Conservation (phyloP, 2,888 invertebrate species). For the Empis livida region DNA sequence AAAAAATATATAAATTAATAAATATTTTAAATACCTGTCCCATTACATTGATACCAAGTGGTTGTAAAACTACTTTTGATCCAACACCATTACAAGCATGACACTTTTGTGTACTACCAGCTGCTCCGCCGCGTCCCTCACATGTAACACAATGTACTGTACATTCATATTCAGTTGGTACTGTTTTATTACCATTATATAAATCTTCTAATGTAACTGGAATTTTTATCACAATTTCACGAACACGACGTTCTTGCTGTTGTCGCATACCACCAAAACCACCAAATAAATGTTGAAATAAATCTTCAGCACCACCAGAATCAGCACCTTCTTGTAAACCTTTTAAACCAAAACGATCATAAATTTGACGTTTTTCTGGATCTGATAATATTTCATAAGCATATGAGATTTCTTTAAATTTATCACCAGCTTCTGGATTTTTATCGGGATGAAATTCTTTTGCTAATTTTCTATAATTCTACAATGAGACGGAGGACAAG, state of each 20-base stretch:
- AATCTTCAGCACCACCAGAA: constrained; percentile 46
- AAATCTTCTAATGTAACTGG: constrained; percentile 81
- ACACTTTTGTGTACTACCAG: constrained; percentile 54
- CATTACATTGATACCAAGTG: constrained; percentile 34
- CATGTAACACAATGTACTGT: constrained; percentile 11
- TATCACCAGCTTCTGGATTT: constrained; percentile 81
- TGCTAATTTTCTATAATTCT: constrained; percentile 84
- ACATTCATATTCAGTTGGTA: constrained; percentile 10
- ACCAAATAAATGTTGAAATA: constrained; percentile 52
- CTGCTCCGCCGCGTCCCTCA: constrained; percentile 45
- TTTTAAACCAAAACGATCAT: constrained; percentile 77
- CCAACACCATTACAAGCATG: constrained; percentile 66
- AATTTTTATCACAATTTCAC: constrained; percentile 71
- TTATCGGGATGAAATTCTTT: constrained; percentile 91
- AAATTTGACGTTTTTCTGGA: constrained; percentile 69
- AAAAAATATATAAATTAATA: no score
- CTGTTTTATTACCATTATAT: constrained; percentile 71
- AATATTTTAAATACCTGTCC: constrained; percentile 8
- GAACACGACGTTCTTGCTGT: constrained; percentile 47
- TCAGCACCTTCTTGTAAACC: constrained; percentile 61
- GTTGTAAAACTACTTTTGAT: constrained; percentile 57
- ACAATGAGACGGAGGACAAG: constrained; percentile 22
- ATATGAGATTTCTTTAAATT: constrained; percentile 91
- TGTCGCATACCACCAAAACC: constrained; percentile 41
- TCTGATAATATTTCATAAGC: constrained; percentile 89